phyloP scores from a whole-genome alignment of 2,888 invertebrate genomes.

The Byasa hedistus region DNA sequence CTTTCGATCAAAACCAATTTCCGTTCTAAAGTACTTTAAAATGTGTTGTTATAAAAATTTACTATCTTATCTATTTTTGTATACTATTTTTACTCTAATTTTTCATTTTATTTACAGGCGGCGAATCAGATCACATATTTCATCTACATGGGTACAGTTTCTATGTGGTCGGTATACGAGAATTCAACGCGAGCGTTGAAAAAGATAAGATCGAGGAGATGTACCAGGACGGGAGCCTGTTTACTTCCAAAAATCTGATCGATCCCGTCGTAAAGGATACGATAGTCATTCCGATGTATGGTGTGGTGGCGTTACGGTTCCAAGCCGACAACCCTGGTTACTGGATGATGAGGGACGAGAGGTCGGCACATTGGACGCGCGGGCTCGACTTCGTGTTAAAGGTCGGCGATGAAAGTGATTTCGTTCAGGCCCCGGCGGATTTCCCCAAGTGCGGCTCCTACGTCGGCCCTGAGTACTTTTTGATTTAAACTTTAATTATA shows the following conservation, averaged over 20 bases:
- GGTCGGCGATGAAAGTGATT: constrained; percentile 83
- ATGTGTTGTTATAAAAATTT: not conserved
- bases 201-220: constrained; percentile 78
- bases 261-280: constrained; percentile 86
- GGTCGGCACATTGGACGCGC: constrained; percentile 85
- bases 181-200: constrained; percentile 73
- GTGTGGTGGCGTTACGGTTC: constrained; percentile 85
- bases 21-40: too few species aligned
- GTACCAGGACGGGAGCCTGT: constrained; percentile 78
- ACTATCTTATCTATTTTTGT: not conserved
- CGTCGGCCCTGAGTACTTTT: constrained; percentile 87
- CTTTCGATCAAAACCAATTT: too few species aligned
- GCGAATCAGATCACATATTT: constrained; percentile 84
- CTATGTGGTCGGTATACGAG: constrained; percentile 81
- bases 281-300: constrained; percentile 84
- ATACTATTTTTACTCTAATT: not conserved
- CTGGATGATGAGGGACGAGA: constrained; percentile 90
- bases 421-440: constrained; percentile 83
- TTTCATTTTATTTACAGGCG: constrained; percentile 67
- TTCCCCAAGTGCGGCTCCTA: constrained; percentile 90
- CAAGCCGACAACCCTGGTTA: constrained; percentile 89
- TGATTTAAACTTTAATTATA: constrained; percentile 62
- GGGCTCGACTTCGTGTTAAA: constrained; percentile 87
- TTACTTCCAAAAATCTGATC: constrained; percentile 76
- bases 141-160: constrained; percentile 89